These are phyloP conservation scores for Pristis pectinata DNA, from an alignment of 2,797 vertebrate species.

Conservation along the genomic window DNA sequence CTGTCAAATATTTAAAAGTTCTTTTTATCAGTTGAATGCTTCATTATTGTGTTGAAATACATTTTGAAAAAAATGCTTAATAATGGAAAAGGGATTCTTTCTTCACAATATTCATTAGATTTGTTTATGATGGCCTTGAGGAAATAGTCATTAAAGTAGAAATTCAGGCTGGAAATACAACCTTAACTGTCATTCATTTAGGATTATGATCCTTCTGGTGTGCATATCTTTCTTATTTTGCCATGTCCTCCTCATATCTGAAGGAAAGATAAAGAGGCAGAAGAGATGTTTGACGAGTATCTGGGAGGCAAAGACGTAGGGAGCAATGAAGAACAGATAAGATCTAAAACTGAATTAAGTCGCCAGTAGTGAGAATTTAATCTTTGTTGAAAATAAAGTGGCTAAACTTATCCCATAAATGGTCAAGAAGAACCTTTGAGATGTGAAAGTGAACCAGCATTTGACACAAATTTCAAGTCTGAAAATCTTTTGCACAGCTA, in stretches of 20 bases:
- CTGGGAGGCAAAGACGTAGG: neutral
- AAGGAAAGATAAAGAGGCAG: neutral
- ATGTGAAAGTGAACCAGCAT: neutral
- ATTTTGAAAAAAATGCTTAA: neutral
- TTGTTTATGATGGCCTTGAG: neutral
- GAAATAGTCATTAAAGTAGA: neutral
- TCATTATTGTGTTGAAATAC: neutral
- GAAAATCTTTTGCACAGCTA: slow-evolving; percentile 24
- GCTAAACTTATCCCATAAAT: neutral
- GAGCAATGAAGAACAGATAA: neutral
- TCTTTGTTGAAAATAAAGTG: too few species aligned
- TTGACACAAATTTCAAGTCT: neutral
- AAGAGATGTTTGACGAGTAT: neutral
- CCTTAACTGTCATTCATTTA: neutral
- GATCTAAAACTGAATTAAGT: too few species aligned
- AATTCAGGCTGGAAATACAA: neutral
- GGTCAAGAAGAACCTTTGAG: neutral
- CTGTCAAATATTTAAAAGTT: neutral
- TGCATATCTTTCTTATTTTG: neutral
- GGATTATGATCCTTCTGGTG: neutral
- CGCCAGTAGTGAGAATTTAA: neutral
- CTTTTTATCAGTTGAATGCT: neutral
- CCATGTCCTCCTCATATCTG: too few species aligned
- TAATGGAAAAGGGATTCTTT: neutral
- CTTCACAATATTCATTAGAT: neutral